Percentiles rank a stretch among this genome's conserved stretches.
Evolutionary conservation across 2,888 invertebrate genomes (phyloP).

Genomic region (Caenorhabditis japonica): DNA sequence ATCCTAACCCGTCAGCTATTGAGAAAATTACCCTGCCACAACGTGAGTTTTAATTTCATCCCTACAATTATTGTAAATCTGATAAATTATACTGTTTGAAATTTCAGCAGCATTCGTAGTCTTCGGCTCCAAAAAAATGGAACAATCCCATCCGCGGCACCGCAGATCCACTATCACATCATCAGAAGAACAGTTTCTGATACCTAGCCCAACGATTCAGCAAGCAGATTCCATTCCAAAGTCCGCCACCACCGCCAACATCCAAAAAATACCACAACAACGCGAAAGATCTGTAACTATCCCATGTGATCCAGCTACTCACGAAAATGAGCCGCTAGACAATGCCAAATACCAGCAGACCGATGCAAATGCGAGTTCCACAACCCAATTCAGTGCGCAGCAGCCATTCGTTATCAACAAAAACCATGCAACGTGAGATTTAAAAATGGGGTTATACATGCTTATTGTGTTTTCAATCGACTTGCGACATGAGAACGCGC

Average conservation of each 20-base stretch:
- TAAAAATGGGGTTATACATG: background rate
- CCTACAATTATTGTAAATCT: no score
- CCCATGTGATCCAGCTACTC: slow-evolving; percentile 23
- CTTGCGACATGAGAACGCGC: no score
- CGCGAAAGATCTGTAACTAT: slow-evolving; percentile 39
- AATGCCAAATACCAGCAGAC: slow-evolving; percentile 60
- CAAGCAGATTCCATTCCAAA: slow-evolving; percentile 57
- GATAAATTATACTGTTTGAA: background rate
- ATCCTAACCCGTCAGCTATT: slow-evolving; percentile 46
- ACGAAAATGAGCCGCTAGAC: slow-evolving; percentile 56
- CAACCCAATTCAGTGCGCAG: slow-evolving; percentile 4
- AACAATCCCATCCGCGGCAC: slow-evolving; percentile 21
- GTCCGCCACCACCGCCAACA: slow-evolving; percentile 61
- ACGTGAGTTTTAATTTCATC: slow-evolving; percentile 64
- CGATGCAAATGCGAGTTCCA: slow-evolving; percentile 5
- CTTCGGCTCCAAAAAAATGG: slow-evolving; percentile 49
- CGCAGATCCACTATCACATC: slow-evolving; percentile 54
- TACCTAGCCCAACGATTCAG: slow-evolving; percentile 55
- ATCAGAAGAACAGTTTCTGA: slow-evolving; percentile 41
- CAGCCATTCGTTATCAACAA: slow-evolving; percentile 47
- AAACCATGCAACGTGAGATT: slow-evolving; percentile 30
- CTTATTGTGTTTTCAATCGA: no score
- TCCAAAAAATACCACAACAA: slow-evolving; percentile 24
- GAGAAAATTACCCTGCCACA: slow-evolving; percentile 71
- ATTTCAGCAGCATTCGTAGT: slow-evolving; percentile 56